Evolutionary conservation across 92 coral and sea anemone species (phyloP).

Genomic region (Umimayanthus chanpuru): DNA sequence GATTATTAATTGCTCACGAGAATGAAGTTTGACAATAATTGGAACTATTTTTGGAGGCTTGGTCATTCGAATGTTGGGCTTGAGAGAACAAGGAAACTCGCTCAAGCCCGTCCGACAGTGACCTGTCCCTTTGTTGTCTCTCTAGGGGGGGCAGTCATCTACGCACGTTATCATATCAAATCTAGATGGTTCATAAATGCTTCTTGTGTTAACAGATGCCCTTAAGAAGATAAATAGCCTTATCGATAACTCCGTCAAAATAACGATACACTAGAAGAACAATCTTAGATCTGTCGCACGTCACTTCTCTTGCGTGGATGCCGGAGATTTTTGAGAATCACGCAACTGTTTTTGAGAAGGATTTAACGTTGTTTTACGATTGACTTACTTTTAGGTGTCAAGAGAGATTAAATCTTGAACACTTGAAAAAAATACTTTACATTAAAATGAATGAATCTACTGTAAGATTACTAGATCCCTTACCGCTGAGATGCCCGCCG

Average conservation of each 20-base stretch:
- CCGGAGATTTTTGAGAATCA: constrained; percentile 41
- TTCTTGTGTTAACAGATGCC: constrained; percentile 57
- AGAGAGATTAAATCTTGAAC: constrained; percentile 37
- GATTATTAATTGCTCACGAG: constrained; percentile 25
- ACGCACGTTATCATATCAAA: constrained; percentile 63
- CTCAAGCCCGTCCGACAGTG: constrained; percentile 39
- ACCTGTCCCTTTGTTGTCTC: constrained; percentile 48
- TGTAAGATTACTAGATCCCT: constrained; percentile 9
- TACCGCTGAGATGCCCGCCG: constrained; percentile 41
- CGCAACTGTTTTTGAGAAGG: constrained; percentile 40
- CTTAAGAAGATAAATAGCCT: constrained; percentile 77
- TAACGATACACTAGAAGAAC: constrained; percentile 27
- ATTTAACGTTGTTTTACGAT: constrained; percentile 28
- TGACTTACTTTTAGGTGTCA: constrained; percentile 37
- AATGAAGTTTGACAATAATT: constrained; percentile 34
- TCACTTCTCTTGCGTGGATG: constrained; percentile 35
- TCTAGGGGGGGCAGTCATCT: constrained; percentile 44
- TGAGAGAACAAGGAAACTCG: constrained; percentile 25
- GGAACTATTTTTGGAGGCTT: constrained; percentile 38
- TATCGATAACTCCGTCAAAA: constrained; percentile 68
- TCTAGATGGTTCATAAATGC: constrained; percentile 61
- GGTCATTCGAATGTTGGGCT: constrained; percentile 38
- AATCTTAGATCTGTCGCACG: constrained; percentile 20
- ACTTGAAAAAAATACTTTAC: constrained; percentile 41
- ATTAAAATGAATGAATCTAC: constrained; percentile 27